These are phyloP conservation scores for Scrobipalpa atriplicella DNA, from an alignment of 2,888 invertebrate genomes.

Conservation along the genomic window DNA sequence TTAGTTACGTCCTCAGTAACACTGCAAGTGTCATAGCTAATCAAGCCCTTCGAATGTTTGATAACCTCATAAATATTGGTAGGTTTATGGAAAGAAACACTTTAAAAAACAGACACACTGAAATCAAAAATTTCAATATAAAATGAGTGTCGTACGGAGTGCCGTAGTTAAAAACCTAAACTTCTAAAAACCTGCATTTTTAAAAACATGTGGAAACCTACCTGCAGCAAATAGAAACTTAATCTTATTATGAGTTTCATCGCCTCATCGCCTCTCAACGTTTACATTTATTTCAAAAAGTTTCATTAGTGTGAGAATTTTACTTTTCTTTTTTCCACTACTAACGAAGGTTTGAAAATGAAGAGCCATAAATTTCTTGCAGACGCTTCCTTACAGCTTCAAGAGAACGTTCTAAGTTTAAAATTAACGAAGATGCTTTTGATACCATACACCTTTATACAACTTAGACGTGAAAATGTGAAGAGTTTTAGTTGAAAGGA, in stretches of 20 bases:
- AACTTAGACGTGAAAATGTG: slow-evolving; percentile 1
- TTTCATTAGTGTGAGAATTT: slow-evolving; percentile 10
- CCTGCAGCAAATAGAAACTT: neutral
- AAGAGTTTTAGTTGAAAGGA: slow-evolving; percentile 4
- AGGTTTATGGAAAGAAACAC: too few relatives aligned
- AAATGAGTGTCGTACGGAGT: too few relatives aligned
- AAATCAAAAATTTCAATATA: too few relatives aligned
- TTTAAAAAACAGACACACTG: too few relatives aligned
- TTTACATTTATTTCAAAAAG: neutral
- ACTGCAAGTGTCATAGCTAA: neutral
- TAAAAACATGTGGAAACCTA: too few relatives aligned
- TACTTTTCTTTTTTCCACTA: neutral
- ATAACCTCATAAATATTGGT: neutral
- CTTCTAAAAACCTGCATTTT: too few relatives aligned
- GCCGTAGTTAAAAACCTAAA: too few relatives aligned
- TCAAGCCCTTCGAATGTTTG: neutral
- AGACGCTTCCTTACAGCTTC: neutral
- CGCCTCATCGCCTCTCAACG: neutral
- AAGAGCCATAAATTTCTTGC: slow-evolving; percentile 6
- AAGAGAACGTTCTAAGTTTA: slow-evolving; percentile 4
- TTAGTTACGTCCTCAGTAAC: slow-evolving; percentile 9
- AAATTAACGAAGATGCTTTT: slow-evolving; percentile 11
- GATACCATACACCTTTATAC: slow-evolving; percentile 1
- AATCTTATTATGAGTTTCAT: neutral
- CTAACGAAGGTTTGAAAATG: slow-evolving; percentile 8